These are phyloP conservation scores for Pteria penguin DNA, from an alignment of 2,888 invertebrate species.

Conservation along the genomic window DNA sequence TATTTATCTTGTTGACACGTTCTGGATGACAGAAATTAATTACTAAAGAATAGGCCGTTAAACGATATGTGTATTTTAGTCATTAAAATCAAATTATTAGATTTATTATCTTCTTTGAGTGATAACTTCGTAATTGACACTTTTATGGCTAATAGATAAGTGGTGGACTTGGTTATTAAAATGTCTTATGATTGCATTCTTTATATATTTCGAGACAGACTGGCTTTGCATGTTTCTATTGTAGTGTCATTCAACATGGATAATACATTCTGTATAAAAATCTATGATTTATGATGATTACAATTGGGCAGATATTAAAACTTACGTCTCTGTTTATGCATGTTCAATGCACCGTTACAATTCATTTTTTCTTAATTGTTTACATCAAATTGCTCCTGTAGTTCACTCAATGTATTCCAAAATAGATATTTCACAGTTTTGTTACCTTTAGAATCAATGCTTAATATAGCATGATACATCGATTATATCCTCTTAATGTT, in stretches of 20 bases:
- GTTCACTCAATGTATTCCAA: too few species aligned
- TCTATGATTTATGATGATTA: too few species aligned
- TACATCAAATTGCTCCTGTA: too few species aligned
- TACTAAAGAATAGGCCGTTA: neutral
- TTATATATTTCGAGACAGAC: neutral
- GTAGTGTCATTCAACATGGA: neutral
- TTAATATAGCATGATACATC: too few species aligned
- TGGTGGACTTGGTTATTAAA: neutral
- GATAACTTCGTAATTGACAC: conserved; percentile 16
- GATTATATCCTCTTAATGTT: too few species aligned
- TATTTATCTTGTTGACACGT: conserved; percentile 27
- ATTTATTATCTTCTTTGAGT: neutral
- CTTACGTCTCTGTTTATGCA: too few species aligned
- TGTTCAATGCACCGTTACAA: too few species aligned
- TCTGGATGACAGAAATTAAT: conserved; percentile 17
- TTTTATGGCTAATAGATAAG: conserved; percentile 17
- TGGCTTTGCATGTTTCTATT: neutral
- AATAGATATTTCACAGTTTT: too few species aligned
- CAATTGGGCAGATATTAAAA: too few species aligned
- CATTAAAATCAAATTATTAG: conserved; percentile 2
- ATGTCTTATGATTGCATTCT: too few species aligned
- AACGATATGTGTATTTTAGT: neutral
- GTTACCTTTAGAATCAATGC: too few species aligned
- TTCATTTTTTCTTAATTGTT: too few species aligned
- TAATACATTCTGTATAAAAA: neutral